Conservation (phyloP, 2,113 vertebrate genomes). For the Merops nubicus region DNA sequence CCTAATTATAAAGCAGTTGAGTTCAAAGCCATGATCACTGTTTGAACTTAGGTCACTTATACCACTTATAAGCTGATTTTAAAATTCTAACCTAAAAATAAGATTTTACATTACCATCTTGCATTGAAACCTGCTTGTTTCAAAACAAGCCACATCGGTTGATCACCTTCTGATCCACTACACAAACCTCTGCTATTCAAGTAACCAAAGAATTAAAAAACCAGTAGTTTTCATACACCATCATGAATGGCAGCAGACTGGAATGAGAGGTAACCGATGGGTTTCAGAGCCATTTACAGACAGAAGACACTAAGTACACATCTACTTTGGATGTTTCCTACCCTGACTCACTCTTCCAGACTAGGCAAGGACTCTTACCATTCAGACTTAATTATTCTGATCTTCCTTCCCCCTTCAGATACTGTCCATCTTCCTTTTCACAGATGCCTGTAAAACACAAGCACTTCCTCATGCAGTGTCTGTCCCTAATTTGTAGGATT, state of each 20-base stretch:
- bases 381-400: neutral
- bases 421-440: neutral
- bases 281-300: neutral
- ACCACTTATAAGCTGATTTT: neutral
- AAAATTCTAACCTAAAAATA: neutral
- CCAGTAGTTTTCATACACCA: neutral
- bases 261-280: neutral
- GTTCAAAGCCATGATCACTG: neutral
- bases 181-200: neutral
- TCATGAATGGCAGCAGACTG: neutral
- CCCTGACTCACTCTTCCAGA: neutral
- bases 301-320: neutral
- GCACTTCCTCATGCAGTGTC: neutral
- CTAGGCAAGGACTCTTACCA: neutral
- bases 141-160: neutral
- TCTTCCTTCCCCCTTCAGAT: neutral
- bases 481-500: neutral
- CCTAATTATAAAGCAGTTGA: neutral
- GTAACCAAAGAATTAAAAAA: neutral
- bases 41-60: neutral
- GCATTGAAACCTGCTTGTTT: neutral
- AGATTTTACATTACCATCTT: neutral
- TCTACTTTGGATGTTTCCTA: neutral
- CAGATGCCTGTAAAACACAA: neutral
- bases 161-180: neutral